These are phyloP conservation scores for Ciconia nigra DNA, from an alignment of 2,797 vertebrate genomes.

Conservation along the genomic window DNA sequence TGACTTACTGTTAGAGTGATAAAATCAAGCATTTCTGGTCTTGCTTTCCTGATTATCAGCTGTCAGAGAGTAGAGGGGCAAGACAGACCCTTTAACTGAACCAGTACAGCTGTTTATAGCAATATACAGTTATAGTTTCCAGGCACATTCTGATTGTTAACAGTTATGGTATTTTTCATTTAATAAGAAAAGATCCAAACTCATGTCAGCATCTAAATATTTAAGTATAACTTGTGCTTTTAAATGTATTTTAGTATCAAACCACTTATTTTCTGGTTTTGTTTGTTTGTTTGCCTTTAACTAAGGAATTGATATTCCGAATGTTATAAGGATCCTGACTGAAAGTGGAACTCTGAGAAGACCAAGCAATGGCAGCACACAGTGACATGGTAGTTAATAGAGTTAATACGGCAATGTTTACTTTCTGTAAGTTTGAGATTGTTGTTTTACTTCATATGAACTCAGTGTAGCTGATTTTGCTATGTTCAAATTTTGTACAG, in stretches of 20 bases:
- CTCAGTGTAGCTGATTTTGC: not conserved
- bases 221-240: not conserved
- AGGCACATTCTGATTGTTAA: not conserved
- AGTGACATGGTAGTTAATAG: not conserved
- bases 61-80: not conserved
- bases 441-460: not conserved
- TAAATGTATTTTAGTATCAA: not conserved
- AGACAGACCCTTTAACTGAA: not conserved
- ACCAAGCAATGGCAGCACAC: not conserved
- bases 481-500: not conserved
- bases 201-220: not conserved
- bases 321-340: slow-evolving; percentile 48
- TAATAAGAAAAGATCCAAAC: not conserved
- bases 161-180: not conserved
- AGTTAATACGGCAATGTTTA: not conserved
- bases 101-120: not conserved
- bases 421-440: not conserved
- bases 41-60: not conserved
- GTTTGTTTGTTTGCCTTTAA: not conserved
- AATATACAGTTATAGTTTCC: not conserved
- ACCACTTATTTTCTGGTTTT: not conserved
- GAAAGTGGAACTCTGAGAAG: slow-evolving; percentile 50
- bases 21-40: not conserved
- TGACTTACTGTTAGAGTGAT: not conserved
- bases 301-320: slow-evolving; percentile 45